phyloP scores from a whole-genome alignment of 2,113 vertebrate genomes.

The Myiopsitta monachus region DNA sequence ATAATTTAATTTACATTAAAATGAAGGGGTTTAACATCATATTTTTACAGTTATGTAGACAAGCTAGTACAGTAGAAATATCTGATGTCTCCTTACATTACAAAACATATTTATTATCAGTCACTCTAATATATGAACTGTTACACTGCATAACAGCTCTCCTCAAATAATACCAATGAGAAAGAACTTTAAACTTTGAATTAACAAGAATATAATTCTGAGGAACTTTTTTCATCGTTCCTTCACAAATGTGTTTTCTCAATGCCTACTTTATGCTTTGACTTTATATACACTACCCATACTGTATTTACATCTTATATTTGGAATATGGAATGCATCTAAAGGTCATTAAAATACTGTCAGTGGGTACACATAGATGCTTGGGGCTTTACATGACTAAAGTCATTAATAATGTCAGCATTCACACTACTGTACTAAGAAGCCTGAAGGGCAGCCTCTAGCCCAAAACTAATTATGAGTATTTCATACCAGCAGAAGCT shows the following conservation, averaged over 20 bases:
- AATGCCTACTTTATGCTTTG: background rate
- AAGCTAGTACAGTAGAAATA: background rate
- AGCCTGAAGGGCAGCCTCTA: background rate
- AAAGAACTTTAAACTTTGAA: background rate
- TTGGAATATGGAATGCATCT: background rate
- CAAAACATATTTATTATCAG: background rate
- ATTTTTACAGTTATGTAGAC: background rate
- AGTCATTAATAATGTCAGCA: background rate
- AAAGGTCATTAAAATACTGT: background rate
- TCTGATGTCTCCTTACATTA: background rate
- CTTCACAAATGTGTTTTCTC: background rate
- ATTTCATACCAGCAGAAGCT: background rate
- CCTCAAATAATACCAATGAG: background rate
- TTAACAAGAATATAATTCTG: background rate
- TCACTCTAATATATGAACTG: background rate
- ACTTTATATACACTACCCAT: background rate
- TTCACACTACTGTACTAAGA: background rate
- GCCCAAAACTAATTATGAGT: background rate
- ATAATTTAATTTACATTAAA: background rate
- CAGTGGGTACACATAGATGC: background rate
- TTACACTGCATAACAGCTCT: background rate
- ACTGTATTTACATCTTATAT: background rate
- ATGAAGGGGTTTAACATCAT: fast-evolving
- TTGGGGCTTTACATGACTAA: fast-evolving
- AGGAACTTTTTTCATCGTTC: background rate